These are phyloP conservation scores for Menura novaehollandiae DNA, from an alignment of 2,113 vertebrate species.

Conservation along the genomic window DNA sequence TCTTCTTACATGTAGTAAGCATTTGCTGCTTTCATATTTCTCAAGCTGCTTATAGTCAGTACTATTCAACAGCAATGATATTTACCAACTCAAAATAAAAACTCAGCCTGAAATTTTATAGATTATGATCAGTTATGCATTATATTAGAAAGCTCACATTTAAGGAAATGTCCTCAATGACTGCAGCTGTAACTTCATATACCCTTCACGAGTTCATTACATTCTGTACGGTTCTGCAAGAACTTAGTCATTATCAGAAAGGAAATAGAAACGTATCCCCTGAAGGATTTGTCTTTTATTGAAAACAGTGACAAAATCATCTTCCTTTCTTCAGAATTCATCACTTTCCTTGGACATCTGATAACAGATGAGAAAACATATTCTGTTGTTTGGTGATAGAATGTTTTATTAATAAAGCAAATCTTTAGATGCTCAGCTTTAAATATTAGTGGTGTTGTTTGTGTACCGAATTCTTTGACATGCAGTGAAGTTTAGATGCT, in stretches of 20 bases:
- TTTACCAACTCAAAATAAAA: not conserved
- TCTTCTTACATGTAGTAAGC: accelerated
- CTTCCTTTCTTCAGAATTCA: not conserved
- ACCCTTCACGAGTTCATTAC: not conserved
- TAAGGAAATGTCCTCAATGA: not conserved
- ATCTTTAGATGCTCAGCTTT: not conserved
- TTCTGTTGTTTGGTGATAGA: not conserved
- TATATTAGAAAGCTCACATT: not conserved
- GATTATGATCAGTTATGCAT: not conserved
- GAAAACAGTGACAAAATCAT: not conserved
- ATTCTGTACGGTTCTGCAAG: not conserved
- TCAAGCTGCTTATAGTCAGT: not conserved
- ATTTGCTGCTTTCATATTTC: not conserved
- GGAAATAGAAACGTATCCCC: not conserved
- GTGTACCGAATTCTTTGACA: not conserved
- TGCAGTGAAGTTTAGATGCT: not conserved
- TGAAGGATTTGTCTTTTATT: not conserved
- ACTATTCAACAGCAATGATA: not conserved
- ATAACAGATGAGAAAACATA: not conserved
- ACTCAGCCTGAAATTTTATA: not conserved
- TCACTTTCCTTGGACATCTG: not conserved
- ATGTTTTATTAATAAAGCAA: not conserved
- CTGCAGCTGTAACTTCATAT: not conserved
- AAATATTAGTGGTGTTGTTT: not conserved
- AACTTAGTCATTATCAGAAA: not conserved